Percentiles rank a stretch among this genome's conserved stretches.
phyloP scores from a whole-genome alignment of 2,113 vertebrate genomes.

The Rhinoptilus africanus region DNA sequence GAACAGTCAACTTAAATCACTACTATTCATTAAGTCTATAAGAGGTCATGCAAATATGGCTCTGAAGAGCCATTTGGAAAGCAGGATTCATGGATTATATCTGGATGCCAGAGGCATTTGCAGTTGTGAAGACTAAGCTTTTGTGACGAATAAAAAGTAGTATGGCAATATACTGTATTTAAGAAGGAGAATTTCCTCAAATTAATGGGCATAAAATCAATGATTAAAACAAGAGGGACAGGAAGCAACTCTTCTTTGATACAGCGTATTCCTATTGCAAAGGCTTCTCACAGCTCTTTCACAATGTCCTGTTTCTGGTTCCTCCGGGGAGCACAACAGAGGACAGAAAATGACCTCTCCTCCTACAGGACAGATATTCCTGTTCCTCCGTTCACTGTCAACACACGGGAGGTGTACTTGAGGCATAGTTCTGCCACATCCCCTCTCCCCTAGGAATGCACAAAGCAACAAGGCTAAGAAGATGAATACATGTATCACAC shows the following conservation, averaged over 20 bases:
- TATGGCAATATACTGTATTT: background rate
- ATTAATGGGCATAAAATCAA: background rate
- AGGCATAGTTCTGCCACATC: background rate
- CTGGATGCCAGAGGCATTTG: background rate
- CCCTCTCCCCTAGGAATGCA: background rate
- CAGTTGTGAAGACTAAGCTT: background rate
- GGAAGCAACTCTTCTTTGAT: background rate
- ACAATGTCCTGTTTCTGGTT: background rate
- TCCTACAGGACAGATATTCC: background rate
- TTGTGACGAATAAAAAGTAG: background rate
- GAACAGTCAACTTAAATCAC: background rate
- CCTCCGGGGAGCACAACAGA: background rate
- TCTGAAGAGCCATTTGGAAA: background rate
- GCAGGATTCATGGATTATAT: background rate
- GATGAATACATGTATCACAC: background rate
- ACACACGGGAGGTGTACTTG: background rate
- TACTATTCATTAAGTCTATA: background rate
- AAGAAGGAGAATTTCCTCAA: background rate
- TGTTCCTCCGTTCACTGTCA: background rate
- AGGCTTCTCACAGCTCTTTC: background rate
- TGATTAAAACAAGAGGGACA: background rate
- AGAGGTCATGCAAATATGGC: background rate
- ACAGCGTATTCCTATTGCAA: background rate
- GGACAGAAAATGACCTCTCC: background rate
- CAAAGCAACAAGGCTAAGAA: background rate